Percentiles rank a stretch among this genome's conserved stretches.
Evolutionary conservation across 2,113 vertebrate genomes (phyloP).

Genomic region (Actinemys pallida): DNA sequence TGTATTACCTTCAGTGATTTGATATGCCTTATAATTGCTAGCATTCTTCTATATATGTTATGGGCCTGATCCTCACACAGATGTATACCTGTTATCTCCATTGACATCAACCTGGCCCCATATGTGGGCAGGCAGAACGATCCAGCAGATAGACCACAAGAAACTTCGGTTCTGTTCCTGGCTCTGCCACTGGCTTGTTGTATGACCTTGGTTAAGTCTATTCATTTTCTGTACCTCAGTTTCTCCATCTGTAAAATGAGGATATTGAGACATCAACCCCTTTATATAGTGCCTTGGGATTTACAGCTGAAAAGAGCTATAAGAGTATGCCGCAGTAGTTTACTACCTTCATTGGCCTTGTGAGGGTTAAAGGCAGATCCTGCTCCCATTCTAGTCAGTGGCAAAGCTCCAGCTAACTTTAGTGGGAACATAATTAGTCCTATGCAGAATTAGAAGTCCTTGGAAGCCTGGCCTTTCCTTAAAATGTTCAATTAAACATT

Average conservation of each 20-base stretch:
- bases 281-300: not conserved
- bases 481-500: not conserved
- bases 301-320: not conserved
- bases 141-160: not conserved
- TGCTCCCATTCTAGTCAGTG: not conserved
- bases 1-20: slow-evolving; percentile 4
- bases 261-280: not conserved
- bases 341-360: not conserved
- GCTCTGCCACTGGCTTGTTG: not conserved
- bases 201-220: not conserved
- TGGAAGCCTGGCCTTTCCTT: not conserved
- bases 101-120: not conserved
- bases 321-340: not conserved
- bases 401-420: not conserved
- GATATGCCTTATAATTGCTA: not conserved
- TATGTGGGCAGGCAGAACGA: not conserved
- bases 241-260: not conserved
- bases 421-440: not conserved
- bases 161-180: not conserved
- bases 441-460: not conserved
- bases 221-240: not conserved
- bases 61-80: not conserved
- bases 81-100: not conserved
- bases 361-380: not conserved
- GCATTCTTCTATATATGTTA: not conserved